Evolutionary conservation across 2,113 vertebrate genomes (phyloP).

Genomic region (Mionectes macconnelli): DNA sequence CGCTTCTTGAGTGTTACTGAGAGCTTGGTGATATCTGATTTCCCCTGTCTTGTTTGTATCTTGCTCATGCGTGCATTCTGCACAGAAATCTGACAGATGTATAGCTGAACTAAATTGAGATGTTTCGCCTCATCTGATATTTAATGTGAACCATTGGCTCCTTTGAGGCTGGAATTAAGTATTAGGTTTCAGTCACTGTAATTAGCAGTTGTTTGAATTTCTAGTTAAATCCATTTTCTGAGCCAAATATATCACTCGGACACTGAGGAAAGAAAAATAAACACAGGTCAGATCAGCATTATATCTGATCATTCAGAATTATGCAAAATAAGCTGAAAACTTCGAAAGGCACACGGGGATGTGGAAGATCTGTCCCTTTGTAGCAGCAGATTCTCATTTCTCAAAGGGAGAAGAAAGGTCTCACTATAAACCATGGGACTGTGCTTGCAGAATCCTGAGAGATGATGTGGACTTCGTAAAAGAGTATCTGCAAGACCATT

Average conservation of each 20-base stretch:
- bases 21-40: neutral
- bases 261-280: slow-evolving; percentile 13
- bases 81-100: neutral
- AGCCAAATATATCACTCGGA: neutral
- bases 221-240: neutral
- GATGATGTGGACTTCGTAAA: neutral
- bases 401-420: neutral
- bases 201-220: neutral
- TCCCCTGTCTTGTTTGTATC: neutral
- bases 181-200: slow-evolving; percentile 4
- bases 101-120: neutral
- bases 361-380: neutral
- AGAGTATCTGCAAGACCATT: neutral
- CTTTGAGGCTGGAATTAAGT: neutral
- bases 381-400: neutral
- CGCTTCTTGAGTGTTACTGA: neutral
- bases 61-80: neutral
- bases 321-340: neutral
- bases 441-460: neutral
- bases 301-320: neutral
- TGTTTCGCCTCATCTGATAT: neutral
- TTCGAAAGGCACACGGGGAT: neutral
- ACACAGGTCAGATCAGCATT: neutral
- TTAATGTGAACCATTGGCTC: neutral
- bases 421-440: neutral